phyloP scores from a whole-genome alignment of 92 coral and sea anemone species.

The Porites evermanni region DNA sequence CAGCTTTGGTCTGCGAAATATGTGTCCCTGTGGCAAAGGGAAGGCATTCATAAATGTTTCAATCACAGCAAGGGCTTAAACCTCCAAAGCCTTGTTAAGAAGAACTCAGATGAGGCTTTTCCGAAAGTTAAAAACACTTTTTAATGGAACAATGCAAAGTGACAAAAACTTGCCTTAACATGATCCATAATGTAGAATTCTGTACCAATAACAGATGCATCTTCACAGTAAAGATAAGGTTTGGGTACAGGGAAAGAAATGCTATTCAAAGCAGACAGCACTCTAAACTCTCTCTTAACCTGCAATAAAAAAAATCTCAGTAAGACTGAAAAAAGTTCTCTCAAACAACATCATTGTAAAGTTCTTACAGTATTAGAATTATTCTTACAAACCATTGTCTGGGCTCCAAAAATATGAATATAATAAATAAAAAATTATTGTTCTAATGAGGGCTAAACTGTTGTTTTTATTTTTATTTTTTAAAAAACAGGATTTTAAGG shows the following conservation, averaged over 20 bases:
- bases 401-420: no score
- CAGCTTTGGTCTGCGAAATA: constrained; percentile 69
- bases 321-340: neutral
- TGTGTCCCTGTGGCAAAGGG: constrained; percentile 73
- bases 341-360: no score
- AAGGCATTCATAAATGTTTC: neutral
- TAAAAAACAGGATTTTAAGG: no score
- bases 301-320: constrained; percentile 7
- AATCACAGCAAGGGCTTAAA: neutral
- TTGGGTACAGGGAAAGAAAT: constrained; percentile 87
- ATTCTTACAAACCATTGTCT: no score
- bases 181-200: constrained; percentile 96
- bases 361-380: no score
- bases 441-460: no score
- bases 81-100: neutral
- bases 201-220: constrained; percentile 86
- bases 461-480: no score
- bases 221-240: constrained; percentile 81
- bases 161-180: constrained; percentile 63
- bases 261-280: constrained; percentile 76
- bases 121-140: no score
- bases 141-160: neutral
- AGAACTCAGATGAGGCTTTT: no score
- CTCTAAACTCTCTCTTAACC: constrained; percentile 88
- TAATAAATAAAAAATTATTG: no score